Conservation (phyloP, 2,888 invertebrate species). For the Scaptodrosophila latifasciaeformis region DNA sequence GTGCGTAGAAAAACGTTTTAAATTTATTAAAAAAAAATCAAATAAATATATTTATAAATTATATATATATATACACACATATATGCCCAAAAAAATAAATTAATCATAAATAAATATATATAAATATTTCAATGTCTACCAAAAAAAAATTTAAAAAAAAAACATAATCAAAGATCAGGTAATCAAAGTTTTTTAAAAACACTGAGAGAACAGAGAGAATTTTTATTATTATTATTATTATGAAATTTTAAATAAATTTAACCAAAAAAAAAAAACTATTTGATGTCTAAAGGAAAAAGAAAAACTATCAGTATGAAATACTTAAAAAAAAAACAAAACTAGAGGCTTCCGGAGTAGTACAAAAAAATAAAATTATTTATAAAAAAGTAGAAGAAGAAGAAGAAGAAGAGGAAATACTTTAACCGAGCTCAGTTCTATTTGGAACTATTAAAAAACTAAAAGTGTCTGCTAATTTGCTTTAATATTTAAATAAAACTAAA, state of each 20-base stretch:
- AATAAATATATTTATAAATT: conserved; percentile 23
- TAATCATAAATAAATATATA: conserved; percentile 48
- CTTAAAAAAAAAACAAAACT: conserved; percentile 46
- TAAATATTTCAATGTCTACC: conserved; percentile 44
- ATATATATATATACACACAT: conserved; percentile 30
- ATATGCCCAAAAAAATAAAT: conserved; percentile 35
- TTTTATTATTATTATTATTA: conserved; percentile 33
- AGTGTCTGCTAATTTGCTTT: conserved; percentile 44
- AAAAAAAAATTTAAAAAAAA: not conserved
- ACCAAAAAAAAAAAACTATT: conserved; percentile 13
- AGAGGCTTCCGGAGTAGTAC: conserved; percentile 63
- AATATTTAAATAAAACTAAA: conserved; percentile 16
- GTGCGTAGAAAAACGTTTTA: conserved; percentile 49
- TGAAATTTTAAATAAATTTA: conserved; percentile 8
- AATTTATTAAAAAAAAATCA: conserved; percentile 27
- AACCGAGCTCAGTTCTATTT: conserved; percentile 40
- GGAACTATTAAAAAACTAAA: conserved; percentile 17
- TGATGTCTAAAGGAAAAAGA: conserved; percentile 20
- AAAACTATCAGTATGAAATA: conserved; percentile 55
- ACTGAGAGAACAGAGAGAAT: conserved; percentile 51
- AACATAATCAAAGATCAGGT: conserved; percentile 9
- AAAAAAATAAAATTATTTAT: conserved; percentile 27
- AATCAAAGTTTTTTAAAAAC: conserved; percentile 44
- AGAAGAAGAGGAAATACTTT: conserved; percentile 29
- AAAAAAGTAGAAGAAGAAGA: conserved; percentile 7